phyloP scores from a whole-genome alignment of 1,140 invertebrate species.

The Bombus impatiens region DNA sequence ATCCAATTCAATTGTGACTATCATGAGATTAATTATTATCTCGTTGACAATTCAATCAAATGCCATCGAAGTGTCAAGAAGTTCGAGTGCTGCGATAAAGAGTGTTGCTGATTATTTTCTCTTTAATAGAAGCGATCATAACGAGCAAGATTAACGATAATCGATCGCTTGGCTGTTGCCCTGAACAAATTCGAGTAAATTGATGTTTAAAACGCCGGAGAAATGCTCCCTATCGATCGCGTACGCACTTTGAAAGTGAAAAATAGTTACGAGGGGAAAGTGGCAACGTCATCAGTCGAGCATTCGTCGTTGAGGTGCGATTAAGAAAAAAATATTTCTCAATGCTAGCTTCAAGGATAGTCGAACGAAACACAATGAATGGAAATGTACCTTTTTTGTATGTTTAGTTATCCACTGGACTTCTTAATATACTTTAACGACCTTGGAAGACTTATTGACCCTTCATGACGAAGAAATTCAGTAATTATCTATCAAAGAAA shows the following conservation, averaged over 20 bases:
- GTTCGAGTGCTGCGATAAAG: not conserved
- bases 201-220: not conserved
- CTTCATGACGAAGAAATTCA: not conserved
- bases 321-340: conserved; percentile 18
- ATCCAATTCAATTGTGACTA: not conserved
- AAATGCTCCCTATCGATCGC: conserved; percentile 16
- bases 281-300: conserved; percentile 55
- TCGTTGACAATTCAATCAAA: not conserved
- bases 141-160: not conserved
- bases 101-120: not conserved
- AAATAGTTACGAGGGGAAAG: conserved; percentile 63
- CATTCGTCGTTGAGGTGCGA: conserved; percentile 21
- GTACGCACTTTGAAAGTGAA: conserved; percentile 29
- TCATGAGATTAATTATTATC: not conserved
- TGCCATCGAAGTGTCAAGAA: not conserved
- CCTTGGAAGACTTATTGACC: not conserved
- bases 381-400: not conserved
- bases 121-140: not conserved
- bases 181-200: not conserved
- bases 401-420: not conserved
- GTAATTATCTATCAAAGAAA: too few relatives aligned
- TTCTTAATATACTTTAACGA: not conserved
- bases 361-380: not conserved
- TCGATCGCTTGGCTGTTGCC: not conserved
- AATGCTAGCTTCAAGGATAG: not conserved